A percentile compares a stretch with the other conserved stretches of the same genome.
Conservation (phyloP, 2,888 invertebrate genomes). For the Gibbula magus region DNA sequence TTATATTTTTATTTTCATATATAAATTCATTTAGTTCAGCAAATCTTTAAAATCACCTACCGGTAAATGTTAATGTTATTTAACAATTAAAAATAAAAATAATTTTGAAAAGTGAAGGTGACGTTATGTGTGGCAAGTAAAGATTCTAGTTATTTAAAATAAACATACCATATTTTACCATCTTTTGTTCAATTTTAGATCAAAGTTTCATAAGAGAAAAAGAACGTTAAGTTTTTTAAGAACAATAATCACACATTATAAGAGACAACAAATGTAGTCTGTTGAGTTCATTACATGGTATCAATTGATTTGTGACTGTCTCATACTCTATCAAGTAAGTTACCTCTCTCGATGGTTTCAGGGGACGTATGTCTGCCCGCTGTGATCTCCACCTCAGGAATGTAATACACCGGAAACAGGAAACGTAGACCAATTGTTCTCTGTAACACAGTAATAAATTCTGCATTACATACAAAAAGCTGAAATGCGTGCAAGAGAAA, state of each 20-base stretch:
- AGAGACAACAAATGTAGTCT: too few relatives aligned
- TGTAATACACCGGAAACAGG: conserved; percentile 76
- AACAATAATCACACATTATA: not conserved
- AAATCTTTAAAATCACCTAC: too few relatives aligned
- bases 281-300: too few relatives aligned
- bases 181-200: not conserved
- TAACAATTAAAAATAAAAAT: too few relatives aligned
- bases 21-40: too few relatives aligned
- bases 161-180: not conserved
- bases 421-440: conserved; percentile 76
- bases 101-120: too few relatives aligned
- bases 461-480: too few relatives aligned
- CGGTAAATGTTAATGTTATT: too few relatives aligned
- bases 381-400: conserved; percentile 75
- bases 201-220: not conserved
- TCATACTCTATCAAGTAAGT: not conserved
- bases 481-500: not conserved
- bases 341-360: conserved; percentile 73
- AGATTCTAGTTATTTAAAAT: too few relatives aligned
- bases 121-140: too few relatives aligned
- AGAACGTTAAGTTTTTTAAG: not conserved
- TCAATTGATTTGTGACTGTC: not conserved
- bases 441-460: conserved; percentile 49
- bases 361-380: conserved; percentile 70
- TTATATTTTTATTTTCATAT: too few relatives aligned